Conservation (phyloP, 2,113 vertebrate genomes). For the Hippocampus abdominalis region DNA sequence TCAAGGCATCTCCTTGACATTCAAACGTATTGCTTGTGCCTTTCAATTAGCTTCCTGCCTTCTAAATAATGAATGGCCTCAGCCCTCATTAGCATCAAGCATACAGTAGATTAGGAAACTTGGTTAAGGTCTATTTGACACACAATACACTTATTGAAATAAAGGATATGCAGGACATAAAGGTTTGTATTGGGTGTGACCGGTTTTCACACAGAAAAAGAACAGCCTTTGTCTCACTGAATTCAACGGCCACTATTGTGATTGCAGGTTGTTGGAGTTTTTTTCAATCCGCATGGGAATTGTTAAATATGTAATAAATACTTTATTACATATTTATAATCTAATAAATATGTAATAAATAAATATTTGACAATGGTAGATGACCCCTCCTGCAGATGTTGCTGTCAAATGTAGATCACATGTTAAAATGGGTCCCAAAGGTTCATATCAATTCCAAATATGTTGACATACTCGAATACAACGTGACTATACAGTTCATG, state of each 20-base stretch:
- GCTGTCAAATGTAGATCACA: too few relatives aligned
- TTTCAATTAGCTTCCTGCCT: slow-evolving; percentile 32
- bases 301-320: not conserved
- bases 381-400: not conserved
- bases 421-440: not conserved
- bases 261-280: not conserved
- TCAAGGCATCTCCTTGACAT: slow-evolving; percentile 6
- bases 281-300: too few relatives aligned
- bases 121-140: slow-evolving; percentile 1
- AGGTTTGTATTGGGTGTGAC: not conserved
- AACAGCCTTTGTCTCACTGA: not conserved
- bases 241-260: not conserved
- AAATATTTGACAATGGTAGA: not conserved
- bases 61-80: slow-evolving; percentile 46
- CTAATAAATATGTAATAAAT: not conserved
- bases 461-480: not conserved
- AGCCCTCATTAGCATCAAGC: slow-evolving; percentile 22
- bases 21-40: slow-evolving; percentile 21
- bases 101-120: slow-evolving; percentile 1
- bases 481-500: not conserved
- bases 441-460: not conserved
- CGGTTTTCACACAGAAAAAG: not conserved
- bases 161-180: not conserved
- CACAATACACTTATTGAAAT: not conserved
- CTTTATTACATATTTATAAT: too few relatives aligned